Base-by-base conservation (phyloP, 2,797 vertebrate species). In the Aldrovandia affinis region DNA sequence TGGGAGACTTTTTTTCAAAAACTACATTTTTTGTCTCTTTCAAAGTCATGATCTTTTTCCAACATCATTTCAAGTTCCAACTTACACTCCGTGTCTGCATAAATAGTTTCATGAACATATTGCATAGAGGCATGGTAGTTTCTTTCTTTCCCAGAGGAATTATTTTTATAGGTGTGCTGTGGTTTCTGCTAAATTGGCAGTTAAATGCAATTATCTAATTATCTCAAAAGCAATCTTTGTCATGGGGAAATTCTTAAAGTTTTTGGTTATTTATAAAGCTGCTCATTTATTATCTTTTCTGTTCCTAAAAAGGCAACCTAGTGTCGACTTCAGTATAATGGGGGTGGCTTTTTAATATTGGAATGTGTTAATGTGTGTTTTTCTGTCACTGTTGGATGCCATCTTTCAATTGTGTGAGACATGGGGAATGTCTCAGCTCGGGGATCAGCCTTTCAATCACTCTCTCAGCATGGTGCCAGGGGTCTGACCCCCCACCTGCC, bases 401-500 rank as follows among this genome's bases (percentile, higher is more conserved):
- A 7, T 82, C 85, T 55, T 54, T 28, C 47, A 80, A 73, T 86
- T 73, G 84, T 81, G 42, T 79, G 57, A 55, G 82, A 81, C 70
- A 33, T 8, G 20, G 18, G 78, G 70, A 36, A 36, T 22, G 15
- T 80, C 47, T 55, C 44, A 75, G 63, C 81, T 77, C 55, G 63
- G 80, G 10, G 77, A 83, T 59, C 47, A 36, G 78, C 68, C 84
- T 83, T 87, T 90, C 88, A 88, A 83, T 91, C 87, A 88, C 33
- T 61, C 33, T 36, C 44, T 54, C 85, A 68, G 59, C 68, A 78
- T 78, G 85, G 70, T 85, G 82, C 88, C 86, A 84, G 77, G 85
- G 83, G 78, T 47, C 80, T 82, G 79, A 36, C 83, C 79, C 7
- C 55, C 28, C 30, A 65, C n/a, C 63, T 12, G n/a, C 30, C 4